phyloP scores from a whole-genome alignment of 2,113 vertebrate genomes.

The Xiphorhynchus elegans region DNA sequence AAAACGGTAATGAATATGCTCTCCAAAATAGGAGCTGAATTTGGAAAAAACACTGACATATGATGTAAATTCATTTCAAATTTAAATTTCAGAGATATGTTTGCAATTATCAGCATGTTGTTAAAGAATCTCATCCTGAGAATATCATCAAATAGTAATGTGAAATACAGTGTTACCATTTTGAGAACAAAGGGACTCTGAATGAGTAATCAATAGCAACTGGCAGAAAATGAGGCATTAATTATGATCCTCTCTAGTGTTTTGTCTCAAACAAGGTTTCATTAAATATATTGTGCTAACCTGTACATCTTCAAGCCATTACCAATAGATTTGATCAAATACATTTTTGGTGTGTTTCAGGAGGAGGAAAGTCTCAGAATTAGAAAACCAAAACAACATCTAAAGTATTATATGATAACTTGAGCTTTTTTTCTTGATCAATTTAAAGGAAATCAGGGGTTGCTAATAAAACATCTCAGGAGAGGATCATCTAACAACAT shows the following conservation, averaged over 20 bases:
- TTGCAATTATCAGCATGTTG: slow-evolving; percentile 77
- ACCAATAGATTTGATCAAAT: slow-evolving; percentile 69
- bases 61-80: slow-evolving; percentile 76
- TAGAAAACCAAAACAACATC: slow-evolving; percentile 43
- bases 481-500: slow-evolving; percentile 75
- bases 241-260: slow-evolving; percentile 80
- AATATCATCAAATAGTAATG: slow-evolving; percentile 83
- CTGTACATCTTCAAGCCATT: slow-evolving; percentile 76
- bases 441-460: slow-evolving; percentile 64
- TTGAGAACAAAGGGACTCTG: slow-evolving; percentile 80
- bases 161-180: slow-evolving; percentile 79
- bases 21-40: slow-evolving; percentile 54
- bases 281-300: slow-evolving; percentile 84
- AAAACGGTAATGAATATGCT: slow-evolving; percentile 49
- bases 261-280: slow-evolving; percentile 84
- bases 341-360: slow-evolving; percentile 54
- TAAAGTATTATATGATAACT: slow-evolving; percentile 36
- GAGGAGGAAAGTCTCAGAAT: slow-evolving; percentile 16
- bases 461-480: slow-evolving; percentile 79
- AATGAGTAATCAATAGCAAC: slow-evolving; percentile 87
- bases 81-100: slow-evolving; percentile 75
- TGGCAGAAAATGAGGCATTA: slow-evolving; percentile 82
- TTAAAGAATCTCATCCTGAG: slow-evolving; percentile 78
- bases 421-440: slow-evolving; percentile 57
- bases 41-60: slow-evolving; percentile 69